Base-by-base conservation (phyloP, 2,888 invertebrate genomes). In the Acrobasis consociella region DNA sequence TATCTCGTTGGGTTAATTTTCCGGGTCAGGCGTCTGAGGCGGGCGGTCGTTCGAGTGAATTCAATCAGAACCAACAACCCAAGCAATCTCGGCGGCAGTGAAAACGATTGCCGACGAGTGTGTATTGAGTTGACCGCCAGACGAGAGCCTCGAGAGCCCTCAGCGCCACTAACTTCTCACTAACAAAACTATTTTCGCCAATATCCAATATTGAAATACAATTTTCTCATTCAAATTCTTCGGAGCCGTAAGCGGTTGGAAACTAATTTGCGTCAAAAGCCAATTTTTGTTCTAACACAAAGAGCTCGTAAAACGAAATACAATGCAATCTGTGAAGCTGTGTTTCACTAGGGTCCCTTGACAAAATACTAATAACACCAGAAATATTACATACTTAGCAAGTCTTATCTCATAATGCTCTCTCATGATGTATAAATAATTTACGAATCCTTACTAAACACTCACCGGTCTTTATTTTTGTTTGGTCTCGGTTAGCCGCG, bases 41-140 rank as follows among this genome's bases (percentile, higher is more conserved):
- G 69, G 67, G 72, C 72, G 72, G 72, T 70, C 75, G 72, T 74
- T 79, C 75, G 76, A 78, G 80, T 86, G 86, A 86, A 90, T 87
- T 89, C 88, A 89, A 89, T 91, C 91, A 90, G 82, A 85, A 84
- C 85, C 86, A 84, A 87, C 87, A 84, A 87, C 82, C 84, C 82
- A 85, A 89, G 85, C 86, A 90, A 89, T 90, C 87, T 83, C 83
- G 81, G 73, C 78, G 77, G 77, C 75, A 78, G 73, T 76, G 81
- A 76, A 84, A 86, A 86, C 85, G 89, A 86, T 88, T 86, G 87
- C 75, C 72, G 79, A 83, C 78, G 76, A 87, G 86, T 81, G 80
- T 81, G 83, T 86, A 85, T 87, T 87, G 85, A 85, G 82, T 77
- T 81, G 82, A 82, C 83, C 31, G 31, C 31, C 74, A 71, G 74